Percentiles rank a stretch among this genome's conserved stretches.
These are phyloP conservation scores for Philereme vetulata DNA, from an alignment of 2,888 invertebrate genomes.

Conservation along the genomic window DNA sequence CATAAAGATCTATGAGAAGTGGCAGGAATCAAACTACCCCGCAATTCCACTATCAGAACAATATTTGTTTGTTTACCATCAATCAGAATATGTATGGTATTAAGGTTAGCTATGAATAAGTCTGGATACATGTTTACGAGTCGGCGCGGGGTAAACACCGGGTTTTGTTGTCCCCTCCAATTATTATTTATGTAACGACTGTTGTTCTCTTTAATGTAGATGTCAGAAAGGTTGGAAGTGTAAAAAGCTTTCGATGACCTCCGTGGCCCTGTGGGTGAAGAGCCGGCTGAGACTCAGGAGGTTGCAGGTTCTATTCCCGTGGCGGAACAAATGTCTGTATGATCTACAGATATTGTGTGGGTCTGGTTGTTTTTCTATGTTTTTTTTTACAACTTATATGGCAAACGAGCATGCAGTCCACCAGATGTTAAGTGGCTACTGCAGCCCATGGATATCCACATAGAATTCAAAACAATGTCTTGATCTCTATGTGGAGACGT, in stretches of 20 bases:
- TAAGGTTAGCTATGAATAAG: constrained; percentile 47
- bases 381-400: no score
- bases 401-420: no score
- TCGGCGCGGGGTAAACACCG: constrained; percentile 68
- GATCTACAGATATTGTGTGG: no score
- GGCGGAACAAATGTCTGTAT: no score
- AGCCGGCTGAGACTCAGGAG: no score
- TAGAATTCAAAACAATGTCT: no score
- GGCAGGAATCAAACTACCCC: neutral
- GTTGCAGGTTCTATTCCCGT: no score
- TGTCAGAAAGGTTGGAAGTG: constrained; percentile 42
- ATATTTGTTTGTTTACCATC: constrained; percentile 26
- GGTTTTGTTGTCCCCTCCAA: constrained; percentile 62
- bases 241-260: neutral
- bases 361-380: no score
- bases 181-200: constrained; percentile 82
- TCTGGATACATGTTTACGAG: constrained; percentile 57
- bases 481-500: no score
- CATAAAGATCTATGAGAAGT: neutral
- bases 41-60: constrained; percentile 1
- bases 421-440: no score
- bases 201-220: constrained; percentile 60
- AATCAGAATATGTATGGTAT: constrained; percentile 24
- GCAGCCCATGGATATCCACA: no score
- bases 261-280: no score